phyloP scores from a whole-genome alignment of 2,797 vertebrate species.

The Chelon auratus region DNA sequence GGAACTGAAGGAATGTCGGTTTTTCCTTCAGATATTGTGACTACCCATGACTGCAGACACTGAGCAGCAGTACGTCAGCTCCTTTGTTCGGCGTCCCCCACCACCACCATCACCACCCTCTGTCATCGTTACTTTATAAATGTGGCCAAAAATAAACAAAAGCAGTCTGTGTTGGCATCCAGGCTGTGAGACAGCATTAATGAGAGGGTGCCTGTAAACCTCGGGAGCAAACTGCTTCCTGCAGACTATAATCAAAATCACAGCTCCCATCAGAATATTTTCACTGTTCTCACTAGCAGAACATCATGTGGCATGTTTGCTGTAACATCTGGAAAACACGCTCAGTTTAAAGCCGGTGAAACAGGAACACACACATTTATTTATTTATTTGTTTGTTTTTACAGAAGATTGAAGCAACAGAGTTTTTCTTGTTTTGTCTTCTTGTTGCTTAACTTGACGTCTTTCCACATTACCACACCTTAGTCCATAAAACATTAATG shows the following conservation, averaged over 20 bases:
- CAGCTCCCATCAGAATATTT: background rate
- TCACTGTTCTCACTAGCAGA: background rate
- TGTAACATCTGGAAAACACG: background rate
- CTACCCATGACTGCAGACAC: background rate
- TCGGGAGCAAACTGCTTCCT: constrained; percentile 12
- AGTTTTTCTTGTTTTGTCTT: background rate
- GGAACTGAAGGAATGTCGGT: background rate
- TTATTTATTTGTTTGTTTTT: background rate
- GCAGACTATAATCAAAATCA: constrained; percentile 18
- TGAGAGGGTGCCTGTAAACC: background rate
- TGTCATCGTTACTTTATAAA: background rate
- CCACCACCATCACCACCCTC: background rate
- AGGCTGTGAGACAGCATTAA: constrained; percentile 7
- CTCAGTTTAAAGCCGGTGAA: background rate
- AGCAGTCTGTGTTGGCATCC: constrained; percentile 8
- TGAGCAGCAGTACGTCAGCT: background rate
- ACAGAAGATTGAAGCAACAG: background rate
- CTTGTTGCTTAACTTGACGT: no score
- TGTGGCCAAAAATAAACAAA: constrained; percentile 6
- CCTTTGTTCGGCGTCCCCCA: constrained; percentile 1
- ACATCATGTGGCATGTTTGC: constrained; percentile 5
- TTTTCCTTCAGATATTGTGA: background rate
- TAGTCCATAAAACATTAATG: no score
- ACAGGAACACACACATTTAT: background rate
- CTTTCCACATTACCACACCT: no score